Conservation (phyloP, 2,113 vertebrate genomes). For the Microtus oregoni region DNA sequence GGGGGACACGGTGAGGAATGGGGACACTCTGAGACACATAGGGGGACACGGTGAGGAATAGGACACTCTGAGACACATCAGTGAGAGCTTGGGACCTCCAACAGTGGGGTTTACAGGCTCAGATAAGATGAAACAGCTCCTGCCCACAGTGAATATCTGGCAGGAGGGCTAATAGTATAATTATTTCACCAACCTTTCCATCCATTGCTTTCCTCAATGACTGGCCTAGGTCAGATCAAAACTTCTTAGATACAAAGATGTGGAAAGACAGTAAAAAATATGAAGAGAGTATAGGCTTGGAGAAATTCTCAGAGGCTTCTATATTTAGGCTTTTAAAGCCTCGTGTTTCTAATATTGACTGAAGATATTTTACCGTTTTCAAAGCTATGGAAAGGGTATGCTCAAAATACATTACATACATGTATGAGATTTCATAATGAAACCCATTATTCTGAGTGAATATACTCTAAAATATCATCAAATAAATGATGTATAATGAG, state of each 20-base stretch:
- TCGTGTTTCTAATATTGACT: not conserved
- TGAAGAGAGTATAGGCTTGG: not conserved
- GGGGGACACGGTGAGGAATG: no score
- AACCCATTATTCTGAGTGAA: not conserved
- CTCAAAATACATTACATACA: not conserved
- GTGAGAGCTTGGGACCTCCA: constrained; percentile 69
- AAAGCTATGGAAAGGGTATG: constrained; percentile 23
- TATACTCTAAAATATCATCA: not conserved
- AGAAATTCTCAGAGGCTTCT: constrained; percentile 20
- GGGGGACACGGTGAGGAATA: not conserved
- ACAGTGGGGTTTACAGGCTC: constrained; percentile 67
- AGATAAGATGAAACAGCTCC: constrained; percentile 44
- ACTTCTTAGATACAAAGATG: constrained; percentile 13
- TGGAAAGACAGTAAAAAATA: not conserved
- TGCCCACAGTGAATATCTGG: not conserved
- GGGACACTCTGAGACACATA: no score
- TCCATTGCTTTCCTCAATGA: constrained; percentile 10
- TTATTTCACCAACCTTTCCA: constrained; percentile 26
- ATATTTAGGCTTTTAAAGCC: not conserved
- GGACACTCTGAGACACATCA: constrained; percentile 6
- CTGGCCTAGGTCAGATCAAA: not conserved
- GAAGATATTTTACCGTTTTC: constrained; percentile 46
- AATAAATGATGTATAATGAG: not conserved
- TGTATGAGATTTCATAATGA: not conserved
- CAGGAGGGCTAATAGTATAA: not conserved